Conservation (phyloP, 2,888 invertebrate species). For the Ormyrus labotus region DNA sequence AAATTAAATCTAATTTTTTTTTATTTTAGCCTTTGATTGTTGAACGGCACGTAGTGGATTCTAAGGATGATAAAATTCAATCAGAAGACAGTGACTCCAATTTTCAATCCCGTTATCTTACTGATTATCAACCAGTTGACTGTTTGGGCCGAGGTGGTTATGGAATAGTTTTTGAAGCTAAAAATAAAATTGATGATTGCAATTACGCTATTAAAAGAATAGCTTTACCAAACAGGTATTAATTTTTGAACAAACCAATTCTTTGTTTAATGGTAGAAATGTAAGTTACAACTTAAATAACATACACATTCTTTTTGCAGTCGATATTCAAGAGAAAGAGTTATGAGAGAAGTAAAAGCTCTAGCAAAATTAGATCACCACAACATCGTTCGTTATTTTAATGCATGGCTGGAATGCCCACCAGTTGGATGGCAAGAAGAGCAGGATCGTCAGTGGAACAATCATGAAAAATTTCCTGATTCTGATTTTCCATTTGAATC, state of each 20-base stretch:
- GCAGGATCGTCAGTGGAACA: constrained; percentile 82
- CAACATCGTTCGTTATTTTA: constrained; percentile 96
- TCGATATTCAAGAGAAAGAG: constrained; percentile 88
- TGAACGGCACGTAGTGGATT: constrained; percentile 67
- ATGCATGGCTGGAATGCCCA: constrained; percentile 96
- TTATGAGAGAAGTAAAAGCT: constrained; percentile 95
- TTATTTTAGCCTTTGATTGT: constrained; percentile 68
- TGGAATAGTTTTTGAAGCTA: constrained; percentile 96
- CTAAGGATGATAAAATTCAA: constrained; percentile 65
- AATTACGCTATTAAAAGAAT: constrained; percentile 97
- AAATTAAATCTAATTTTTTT: constrained; percentile 8
- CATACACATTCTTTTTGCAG: constrained; percentile 75
- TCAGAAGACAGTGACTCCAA: constrained; percentile 64
- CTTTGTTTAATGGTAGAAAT: too few species aligned
- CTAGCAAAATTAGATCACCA: constrained; percentile 95
- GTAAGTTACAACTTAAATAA: neutral
- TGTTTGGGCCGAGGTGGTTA: constrained; percentile 95
- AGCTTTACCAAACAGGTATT: constrained; percentile 85
- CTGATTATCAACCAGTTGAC: constrained; percentile 89
- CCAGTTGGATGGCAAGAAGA: constrained; percentile 92
- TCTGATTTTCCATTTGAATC: constrained; percentile 66
- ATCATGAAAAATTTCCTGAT: constrained; percentile 64
- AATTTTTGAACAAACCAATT: neutral
- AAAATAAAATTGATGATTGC: constrained; percentile 95
- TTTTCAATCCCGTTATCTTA: constrained; percentile 82